phyloP scores from a whole-genome alignment of 2,113 vertebrate species.

The Phocoena phocoena region DNA sequence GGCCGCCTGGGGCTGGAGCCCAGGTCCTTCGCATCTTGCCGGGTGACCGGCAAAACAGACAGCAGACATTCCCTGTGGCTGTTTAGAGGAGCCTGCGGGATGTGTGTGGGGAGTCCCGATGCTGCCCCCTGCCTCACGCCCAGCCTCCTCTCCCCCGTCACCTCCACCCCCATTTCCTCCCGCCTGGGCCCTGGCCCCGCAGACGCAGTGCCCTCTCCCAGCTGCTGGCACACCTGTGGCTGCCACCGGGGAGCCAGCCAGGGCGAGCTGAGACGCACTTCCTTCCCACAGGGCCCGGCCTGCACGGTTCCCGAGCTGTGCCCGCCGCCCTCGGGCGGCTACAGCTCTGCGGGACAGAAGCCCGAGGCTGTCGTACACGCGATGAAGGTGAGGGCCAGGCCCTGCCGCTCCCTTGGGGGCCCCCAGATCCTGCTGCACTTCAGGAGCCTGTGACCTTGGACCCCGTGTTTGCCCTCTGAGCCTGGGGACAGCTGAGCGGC shows the following conservation, averaged over 20 bases:
- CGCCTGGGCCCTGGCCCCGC: background rate
- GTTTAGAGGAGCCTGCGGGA: background rate
- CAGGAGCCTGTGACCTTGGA: background rate
- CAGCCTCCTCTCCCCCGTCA: background rate
- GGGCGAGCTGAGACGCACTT: background rate
- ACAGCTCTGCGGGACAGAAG: conserved; percentile 92
- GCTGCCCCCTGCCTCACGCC: accelerated
- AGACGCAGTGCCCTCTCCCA: background rate
- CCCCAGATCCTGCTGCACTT: accelerated
- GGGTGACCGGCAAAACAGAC: background rate
- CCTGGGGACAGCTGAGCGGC: background rate
- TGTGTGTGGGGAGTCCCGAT: accelerated
- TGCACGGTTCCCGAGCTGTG: conserved; percentile 89
- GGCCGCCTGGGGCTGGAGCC: background rate
- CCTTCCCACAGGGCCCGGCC: conserved; percentile 85
- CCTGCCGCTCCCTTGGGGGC: accelerated
- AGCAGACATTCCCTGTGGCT: accelerated
- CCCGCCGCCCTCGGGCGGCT: conserved; percentile 89
- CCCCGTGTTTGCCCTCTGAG: background rate
- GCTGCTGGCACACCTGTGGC: accelerated
- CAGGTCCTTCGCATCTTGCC: too few species aligned
- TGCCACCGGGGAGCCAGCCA: background rate
- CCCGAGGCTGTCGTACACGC: conserved; percentile 96
- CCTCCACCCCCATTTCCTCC: accelerated
- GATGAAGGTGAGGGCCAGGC: conserved; percentile 90